Percentiles rank a stretch among this genome's conserved stretches.
Conservation (phyloP, 2,888 invertebrate genomes). For the Branchellion lobata region DNA sequence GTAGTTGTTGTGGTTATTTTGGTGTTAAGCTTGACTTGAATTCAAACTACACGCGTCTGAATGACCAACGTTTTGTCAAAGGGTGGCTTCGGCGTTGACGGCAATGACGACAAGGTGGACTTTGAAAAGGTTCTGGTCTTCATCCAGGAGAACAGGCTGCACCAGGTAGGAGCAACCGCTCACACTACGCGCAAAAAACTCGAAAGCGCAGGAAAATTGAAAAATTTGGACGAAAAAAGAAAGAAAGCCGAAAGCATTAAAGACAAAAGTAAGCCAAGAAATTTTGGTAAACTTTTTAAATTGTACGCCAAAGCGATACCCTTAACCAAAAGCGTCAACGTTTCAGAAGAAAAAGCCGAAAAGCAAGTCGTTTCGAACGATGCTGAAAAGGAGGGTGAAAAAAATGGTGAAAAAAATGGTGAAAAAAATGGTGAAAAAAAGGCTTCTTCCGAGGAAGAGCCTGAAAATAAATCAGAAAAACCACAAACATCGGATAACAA, state of each 20-base stretch:
- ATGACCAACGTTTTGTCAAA: neutral
- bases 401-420: neutral
- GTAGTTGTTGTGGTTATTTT: too few relatives aligned
- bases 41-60: too few relatives aligned
- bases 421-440: neutral
- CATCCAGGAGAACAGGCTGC: constrained; percentile 40
- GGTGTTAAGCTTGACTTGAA: too few relatives aligned
- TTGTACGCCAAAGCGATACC: constrained; percentile 15
- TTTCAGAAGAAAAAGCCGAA: constrained; percentile 2
- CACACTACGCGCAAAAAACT: constrained; percentile 18
- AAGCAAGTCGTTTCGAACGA: neutral
- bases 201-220: constrained; percentile 31
- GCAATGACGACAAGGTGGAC: constrained; percentile 37
- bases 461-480: neutral
- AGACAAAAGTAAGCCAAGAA: neutral
- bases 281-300: constrained; percentile 7
- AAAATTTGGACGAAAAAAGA: constrained; percentile 11
- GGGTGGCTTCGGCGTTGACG: constrained; percentile 35
- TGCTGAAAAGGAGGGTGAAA: too few relatives aligned
- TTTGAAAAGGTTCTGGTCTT: constrained; percentile 36
- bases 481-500: neutral
- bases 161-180: constrained; percentile 38
- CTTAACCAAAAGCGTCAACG: neutral
- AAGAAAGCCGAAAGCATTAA: constrained; percentile 5
- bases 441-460: neutral